A percentile compares a stretch with the other conserved stretches of the same genome.
Evolutionary conservation across 2,797 vertebrate genomes (phyloP).

Genomic region (Chanos chanos): DNA sequence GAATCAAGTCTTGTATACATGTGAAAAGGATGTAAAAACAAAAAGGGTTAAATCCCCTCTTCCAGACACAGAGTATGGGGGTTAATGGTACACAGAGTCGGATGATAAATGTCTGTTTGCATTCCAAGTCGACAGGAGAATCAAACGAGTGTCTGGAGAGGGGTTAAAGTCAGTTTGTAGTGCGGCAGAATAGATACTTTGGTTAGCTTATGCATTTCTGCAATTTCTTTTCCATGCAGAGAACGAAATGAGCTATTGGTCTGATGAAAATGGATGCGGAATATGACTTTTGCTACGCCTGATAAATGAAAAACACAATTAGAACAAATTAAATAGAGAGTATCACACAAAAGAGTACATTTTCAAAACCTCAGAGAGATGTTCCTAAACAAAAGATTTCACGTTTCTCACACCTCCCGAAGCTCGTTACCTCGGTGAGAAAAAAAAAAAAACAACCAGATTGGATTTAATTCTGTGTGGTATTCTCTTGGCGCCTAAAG

Average conservation of each 20-base stretch:
- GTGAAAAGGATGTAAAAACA: slow-evolving; percentile 58
- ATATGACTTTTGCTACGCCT: no score
- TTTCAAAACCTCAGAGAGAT: no score
- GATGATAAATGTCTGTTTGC: slow-evolving; percentile 74
- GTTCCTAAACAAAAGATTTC: no score
- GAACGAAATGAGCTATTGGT: not conserved
- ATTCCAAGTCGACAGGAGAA: slow-evolving; percentile 64
- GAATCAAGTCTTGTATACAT: slow-evolving; percentile 59
- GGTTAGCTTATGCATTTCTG: slow-evolving; percentile 29
- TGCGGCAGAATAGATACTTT: slow-evolving; percentile 33
- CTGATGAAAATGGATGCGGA: no score
- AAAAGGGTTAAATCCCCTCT: slow-evolving; percentile 46
- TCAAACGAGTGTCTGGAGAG: slow-evolving; percentile 57
- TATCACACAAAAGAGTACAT: no score
- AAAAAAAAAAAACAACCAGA: no score
- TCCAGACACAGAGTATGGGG: slow-evolving; percentile 47
- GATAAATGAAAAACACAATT: no score
- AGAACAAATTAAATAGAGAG: no score
- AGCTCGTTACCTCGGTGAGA: no score
- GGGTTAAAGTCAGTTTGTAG: slow-evolving; percentile 56
- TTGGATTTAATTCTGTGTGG: no score
- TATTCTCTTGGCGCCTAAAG: no score
- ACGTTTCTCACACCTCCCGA: no score
- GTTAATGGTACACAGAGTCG: slow-evolving; percentile 57
- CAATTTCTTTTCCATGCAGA: slow-evolving; percentile 20